phyloP scores from a whole-genome alignment of 2,888 invertebrate genomes.

The Xestia ashworthii region DNA sequence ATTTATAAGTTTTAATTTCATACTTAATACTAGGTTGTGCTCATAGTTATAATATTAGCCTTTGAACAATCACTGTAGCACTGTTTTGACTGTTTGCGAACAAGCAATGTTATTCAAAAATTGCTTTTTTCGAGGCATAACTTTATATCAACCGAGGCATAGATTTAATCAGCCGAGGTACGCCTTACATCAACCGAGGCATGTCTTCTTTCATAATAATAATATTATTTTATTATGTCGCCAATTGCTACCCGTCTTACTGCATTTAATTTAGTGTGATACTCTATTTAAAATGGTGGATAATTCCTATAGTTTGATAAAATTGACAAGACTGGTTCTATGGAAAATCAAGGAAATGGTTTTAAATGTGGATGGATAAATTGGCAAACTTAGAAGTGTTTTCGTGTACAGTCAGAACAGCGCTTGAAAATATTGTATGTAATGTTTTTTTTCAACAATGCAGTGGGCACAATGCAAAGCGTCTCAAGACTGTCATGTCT shows the following conservation, averaged over 20 bases:
- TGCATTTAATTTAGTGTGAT: conserved; percentile 62
- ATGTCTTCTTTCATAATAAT: background rate
- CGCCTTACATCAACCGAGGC: background rate
- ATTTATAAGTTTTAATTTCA: conserved; percentile 65
- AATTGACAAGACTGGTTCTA: conserved; percentile 43
- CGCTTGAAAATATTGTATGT: conserved; percentile 39
- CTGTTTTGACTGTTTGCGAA: conserved; percentile 54
- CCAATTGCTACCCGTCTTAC: conserved; percentile 27
- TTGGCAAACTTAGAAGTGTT: conserved; percentile 4
- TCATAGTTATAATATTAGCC: conserved; percentile 68
- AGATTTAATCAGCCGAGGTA: background rate
- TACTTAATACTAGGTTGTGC: conserved; percentile 75
- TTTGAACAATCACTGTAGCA: conserved; percentile 53
- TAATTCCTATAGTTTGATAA: conserved; percentile 61
- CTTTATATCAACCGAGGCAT: conserved; percentile 12
- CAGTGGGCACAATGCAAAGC: conserved; percentile 43
- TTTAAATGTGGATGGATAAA: conserved; percentile 26
- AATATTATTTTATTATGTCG: conserved; percentile 5
- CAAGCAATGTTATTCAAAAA: background rate
- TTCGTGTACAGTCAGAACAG: conserved; percentile 53
- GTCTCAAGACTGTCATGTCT: conserved; percentile 3
- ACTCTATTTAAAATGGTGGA: conserved; percentile 51
- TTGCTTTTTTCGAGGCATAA: conserved; percentile 21
- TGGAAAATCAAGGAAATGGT: conserved; percentile 24
- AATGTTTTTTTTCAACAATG: conserved; percentile 44